Conservation (phyloP, 2,888 invertebrate genomes). For the Argyresthia goedartella region DNA sequence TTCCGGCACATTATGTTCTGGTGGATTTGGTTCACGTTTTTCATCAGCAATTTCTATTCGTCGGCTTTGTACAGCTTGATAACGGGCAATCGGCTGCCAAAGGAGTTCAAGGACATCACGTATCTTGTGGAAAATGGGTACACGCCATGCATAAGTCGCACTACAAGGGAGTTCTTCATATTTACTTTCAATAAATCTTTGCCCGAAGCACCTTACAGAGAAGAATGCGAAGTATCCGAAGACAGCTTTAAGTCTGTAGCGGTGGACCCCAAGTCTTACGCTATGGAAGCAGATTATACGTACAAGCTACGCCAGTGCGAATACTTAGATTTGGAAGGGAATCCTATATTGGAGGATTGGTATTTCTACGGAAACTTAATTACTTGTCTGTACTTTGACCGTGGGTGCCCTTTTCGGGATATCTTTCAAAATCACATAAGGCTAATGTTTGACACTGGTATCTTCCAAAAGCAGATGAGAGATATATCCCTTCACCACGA, state of each 20-base stretch:
- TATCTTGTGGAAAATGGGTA: neutral
- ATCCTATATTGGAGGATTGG: neutral
- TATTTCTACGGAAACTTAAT: neutral
- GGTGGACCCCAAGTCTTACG: neutral
- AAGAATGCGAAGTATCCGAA: neutral
- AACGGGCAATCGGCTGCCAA: conserved; percentile 3
- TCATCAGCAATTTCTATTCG: conserved; percentile 13
- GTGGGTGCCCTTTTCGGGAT: conserved; percentile 9
- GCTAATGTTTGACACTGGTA: neutral
- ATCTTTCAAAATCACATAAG: conserved; percentile 2
- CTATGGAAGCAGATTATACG: neutral
- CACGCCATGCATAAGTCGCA: neutral
- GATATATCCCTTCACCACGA: neutral
- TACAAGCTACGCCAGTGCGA: neutral
- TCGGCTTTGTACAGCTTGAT: conserved; percentile 13
- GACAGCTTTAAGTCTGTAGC: neutral
- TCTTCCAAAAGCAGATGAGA: neutral
- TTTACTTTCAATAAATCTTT: neutral
- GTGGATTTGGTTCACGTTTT: conserved; percentile 15
- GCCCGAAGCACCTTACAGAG: neutral
- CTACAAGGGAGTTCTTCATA: neutral
- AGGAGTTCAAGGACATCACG: neutral
- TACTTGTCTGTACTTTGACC: neutral
- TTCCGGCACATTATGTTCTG: conserved; percentile 8
- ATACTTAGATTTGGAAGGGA: neutral